Evolutionary conservation across 2,888 invertebrate genomes (phyloP).

Genomic region (Cataglyphis livida): DNA sequence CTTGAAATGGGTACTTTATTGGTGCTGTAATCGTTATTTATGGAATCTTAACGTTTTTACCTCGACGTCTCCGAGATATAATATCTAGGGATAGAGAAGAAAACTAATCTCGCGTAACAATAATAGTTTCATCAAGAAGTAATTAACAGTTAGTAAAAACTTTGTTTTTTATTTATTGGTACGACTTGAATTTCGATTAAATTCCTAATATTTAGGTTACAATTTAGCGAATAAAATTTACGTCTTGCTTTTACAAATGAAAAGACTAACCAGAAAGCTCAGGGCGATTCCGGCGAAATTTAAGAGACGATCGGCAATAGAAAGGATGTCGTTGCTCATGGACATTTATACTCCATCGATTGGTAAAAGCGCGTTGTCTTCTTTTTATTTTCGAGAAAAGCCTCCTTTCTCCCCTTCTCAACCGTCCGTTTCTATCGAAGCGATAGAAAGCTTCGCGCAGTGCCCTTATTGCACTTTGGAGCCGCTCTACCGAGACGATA

Average conservation of each 20-base stretch:
- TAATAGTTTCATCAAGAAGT: background rate
- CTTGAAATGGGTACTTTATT: conserved; percentile 27
- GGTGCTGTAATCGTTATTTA: conserved; percentile 13
- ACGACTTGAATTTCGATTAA: background rate
- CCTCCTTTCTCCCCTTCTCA: background rate
- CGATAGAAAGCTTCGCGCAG: conserved; percentile 61
- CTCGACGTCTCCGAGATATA: background rate
- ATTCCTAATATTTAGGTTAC: background rate
- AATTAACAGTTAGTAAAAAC: background rate
- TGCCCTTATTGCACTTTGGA: conserved; percentile 61
- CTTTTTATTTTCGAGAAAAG: conserved; percentile 55
- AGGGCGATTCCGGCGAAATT: conserved; percentile 22
- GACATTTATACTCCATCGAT: conserved; percentile 51
- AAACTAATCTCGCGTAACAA: conserved; percentile 18
- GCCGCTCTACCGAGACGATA: conserved; percentile 49
- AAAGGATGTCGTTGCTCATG: conserved; percentile 44
- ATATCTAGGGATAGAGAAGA: conserved; percentile 6
- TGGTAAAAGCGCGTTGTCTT: conserved; percentile 42
- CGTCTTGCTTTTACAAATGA: background rate
- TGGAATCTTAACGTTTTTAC: conserved; percentile 13
- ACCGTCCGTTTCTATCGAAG: conserved; percentile 60
- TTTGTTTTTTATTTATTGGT: background rate
- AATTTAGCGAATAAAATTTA: conserved; percentile 29
- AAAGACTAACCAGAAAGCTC: background rate
- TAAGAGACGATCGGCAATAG: conserved; percentile 42